Evolutionary conservation across 1,140 invertebrate genomes (phyloP).

Genomic region (Daktulosphaira vitifoliae): DNA sequence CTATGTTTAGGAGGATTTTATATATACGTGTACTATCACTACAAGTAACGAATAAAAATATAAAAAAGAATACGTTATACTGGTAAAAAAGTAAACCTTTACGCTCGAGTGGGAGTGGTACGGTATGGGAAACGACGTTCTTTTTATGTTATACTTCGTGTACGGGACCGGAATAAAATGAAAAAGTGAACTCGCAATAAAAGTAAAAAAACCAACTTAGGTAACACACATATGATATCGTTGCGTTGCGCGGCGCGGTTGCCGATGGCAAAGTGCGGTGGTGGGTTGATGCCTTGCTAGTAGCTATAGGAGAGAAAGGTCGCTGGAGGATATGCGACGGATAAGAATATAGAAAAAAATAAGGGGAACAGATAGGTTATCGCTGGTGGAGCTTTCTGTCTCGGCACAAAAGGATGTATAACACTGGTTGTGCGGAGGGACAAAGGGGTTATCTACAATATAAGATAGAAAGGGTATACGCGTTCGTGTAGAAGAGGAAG

Average conservation of each 20-base stretch:
- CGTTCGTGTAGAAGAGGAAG: not conserved
- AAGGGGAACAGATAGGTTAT: slow-evolving; percentile 25
- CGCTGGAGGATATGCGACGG: not conserved
- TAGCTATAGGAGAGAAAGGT: too few relatives aligned
- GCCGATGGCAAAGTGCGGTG: too few relatives aligned
- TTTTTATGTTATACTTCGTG: slow-evolving; percentile 19
- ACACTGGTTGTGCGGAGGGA: not conserved
- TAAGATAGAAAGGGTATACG: too few relatives aligned
- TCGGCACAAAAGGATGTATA: not conserved
- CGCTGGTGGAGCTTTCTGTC: slow-evolving; percentile 13
- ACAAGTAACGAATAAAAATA: slow-evolving; percentile 1
- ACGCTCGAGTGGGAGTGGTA: too few relatives aligned
- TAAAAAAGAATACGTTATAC: not conserved
- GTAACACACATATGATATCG: not conserved
- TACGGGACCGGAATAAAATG: slow-evolving; percentile 28
- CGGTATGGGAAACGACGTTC: not conserved
- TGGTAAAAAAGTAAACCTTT: too few relatives aligned
- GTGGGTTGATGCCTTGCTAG: too few relatives aligned
- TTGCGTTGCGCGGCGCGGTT: too few relatives aligned
- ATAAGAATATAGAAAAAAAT: not conserved
- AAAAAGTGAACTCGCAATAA: slow-evolving; percentile 29
- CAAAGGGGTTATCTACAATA: not conserved
- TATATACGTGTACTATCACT: not conserved
- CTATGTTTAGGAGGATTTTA: not conserved
- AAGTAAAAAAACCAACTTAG: slow-evolving; percentile 11